A percentile compares a stretch with the other conserved stretches of the same genome.
Conservation (phyloP, 2,888 invertebrate species). For the Cotesia congregata region DNA sequence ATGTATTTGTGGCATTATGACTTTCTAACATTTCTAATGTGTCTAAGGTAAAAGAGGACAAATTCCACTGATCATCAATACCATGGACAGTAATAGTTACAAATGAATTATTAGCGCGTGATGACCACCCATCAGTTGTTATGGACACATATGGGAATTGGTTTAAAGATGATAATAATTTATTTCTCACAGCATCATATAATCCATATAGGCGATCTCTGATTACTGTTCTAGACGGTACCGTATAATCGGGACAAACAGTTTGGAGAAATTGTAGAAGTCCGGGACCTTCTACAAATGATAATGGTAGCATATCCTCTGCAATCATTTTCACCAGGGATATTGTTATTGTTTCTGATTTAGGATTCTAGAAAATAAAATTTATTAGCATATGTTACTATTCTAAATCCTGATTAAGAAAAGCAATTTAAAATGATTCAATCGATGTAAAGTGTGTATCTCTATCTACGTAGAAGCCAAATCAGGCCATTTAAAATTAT, state of each 20-base stretch:
- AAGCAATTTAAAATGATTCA: not conserved
- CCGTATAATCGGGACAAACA: constrained; percentile 21
- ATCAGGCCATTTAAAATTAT: not conserved
- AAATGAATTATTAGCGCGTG: constrained; percentile 24
- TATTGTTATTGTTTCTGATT: constrained; percentile 9
- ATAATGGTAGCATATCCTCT: constrained; percentile 20
- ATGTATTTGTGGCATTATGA: constrained; percentile 35
- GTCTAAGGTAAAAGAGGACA: constrained; percentile 32
- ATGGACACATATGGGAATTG: constrained; percentile 33
- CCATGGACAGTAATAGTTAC: constrained; percentile 37
- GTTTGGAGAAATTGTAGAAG: constrained; percentile 26
- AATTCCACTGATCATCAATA: constrained; percentile 28
- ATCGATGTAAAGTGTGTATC: not conserved
- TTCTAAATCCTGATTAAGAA: constrained; percentile 5
- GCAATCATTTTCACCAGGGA: constrained; percentile 29
- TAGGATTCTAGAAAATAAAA: constrained; percentile 9
- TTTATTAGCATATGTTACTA: not conserved
- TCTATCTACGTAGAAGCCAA: not conserved
- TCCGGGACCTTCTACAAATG: constrained; percentile 15
- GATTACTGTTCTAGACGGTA: constrained; percentile 18
- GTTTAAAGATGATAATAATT: constrained; percentile 9
- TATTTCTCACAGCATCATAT: constrained; percentile 23
- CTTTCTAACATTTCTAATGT: constrained; percentile 37
- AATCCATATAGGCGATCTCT: constrained; percentile 15
- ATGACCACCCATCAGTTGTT: constrained; percentile 45